Evolutionary conservation across 2,888 invertebrate species (phyloP).

Genomic region (Lepidonotus clava): DNA sequence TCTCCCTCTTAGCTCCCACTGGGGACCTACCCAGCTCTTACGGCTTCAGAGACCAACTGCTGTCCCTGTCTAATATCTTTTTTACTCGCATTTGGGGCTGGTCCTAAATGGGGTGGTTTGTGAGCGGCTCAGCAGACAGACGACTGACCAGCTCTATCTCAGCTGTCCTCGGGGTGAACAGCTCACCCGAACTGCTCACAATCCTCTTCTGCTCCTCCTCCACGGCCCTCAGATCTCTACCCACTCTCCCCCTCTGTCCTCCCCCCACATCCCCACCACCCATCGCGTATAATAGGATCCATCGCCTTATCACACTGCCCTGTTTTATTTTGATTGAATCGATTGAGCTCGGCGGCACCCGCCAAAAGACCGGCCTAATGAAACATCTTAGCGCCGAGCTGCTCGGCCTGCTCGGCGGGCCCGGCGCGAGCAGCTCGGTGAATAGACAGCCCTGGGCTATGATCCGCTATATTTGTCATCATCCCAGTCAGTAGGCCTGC

Average conservation of each 20-base stretch:
- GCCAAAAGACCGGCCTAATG: constrained; percentile 25
- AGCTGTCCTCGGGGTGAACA: too few relatives aligned
- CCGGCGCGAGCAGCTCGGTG: too few relatives aligned
- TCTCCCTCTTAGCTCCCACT: background rate
- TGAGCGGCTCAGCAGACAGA: too few relatives aligned
- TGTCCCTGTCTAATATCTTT: background rate
- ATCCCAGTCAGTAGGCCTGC: background rate
- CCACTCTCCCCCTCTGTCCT: background rate
- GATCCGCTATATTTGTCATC: constrained; percentile 45
- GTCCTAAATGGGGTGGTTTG: too few relatives aligned
- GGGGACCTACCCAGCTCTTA: background rate
- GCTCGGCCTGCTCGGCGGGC: background rate
- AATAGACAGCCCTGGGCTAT: background rate
- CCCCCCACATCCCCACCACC: constrained; percentile 1
- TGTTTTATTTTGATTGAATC: constrained; percentile 48
- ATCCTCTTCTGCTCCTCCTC: background rate
- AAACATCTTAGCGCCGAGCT: constrained; percentile 39
- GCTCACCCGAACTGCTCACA: constrained; percentile 2
- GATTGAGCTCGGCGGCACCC: constrained; percentile 1
- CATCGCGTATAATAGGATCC: constrained; percentile 26
- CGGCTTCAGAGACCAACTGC: background rate
- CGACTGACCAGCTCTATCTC: too few relatives aligned
- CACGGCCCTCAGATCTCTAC: background rate
- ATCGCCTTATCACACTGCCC: constrained; percentile 3
- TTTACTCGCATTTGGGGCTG: too few relatives aligned